phyloP scores from a whole-genome alignment of 2,797 vertebrate species.

The Argyrosomus regius region DNA sequence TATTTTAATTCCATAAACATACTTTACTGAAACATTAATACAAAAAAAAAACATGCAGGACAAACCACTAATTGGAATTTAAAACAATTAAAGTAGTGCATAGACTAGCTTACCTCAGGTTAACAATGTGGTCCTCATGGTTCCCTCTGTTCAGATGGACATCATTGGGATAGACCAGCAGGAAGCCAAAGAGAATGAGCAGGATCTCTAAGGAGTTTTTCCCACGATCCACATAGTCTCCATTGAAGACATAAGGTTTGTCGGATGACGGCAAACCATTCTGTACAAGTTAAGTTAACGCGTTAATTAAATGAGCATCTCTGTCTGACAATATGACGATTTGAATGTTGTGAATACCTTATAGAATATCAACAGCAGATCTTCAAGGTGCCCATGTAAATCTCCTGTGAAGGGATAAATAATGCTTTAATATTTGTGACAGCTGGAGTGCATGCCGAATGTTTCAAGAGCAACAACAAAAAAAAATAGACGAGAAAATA shows the following conservation, averaged over 20 bases:
- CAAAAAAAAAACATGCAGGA: neutral
- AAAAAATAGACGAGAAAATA: neutral
- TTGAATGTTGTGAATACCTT: slow-evolving; percentile 84
- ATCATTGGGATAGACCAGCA: slow-evolving; percentile 92
- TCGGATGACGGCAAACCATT: slow-evolving; percentile 94
- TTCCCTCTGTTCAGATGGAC: slow-evolving; percentile 95
- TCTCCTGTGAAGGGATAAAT: slow-evolving; percentile 85
- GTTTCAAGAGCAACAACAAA: neutral
- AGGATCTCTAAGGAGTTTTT: slow-evolving; percentile 94
- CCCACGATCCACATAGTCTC: slow-evolving; percentile 95
- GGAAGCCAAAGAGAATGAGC: slow-evolving; percentile 92
- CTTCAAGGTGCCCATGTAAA: slow-evolving; percentile 93
- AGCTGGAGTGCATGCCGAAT: neutral
- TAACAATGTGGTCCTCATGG: slow-evolving; percentile 95
- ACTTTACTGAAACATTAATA: neutral
- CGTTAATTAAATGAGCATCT: neutral
- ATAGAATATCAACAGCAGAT: slow-evolving; percentile 95
- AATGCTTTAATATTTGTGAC: neutral
- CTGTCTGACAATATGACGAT: neutral
- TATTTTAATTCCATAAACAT: neutral
- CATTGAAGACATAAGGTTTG: slow-evolving; percentile 93
- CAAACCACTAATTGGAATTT: neutral
- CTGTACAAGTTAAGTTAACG: slow-evolving; percentile 73
- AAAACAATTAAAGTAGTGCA: neutral
- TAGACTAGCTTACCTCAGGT: slow-evolving; percentile 86